Percentiles rank a stretch among this genome's conserved stretches.
Conservation (phyloP, 2,113 vertebrate genomes). For the Notiomystis cincta region DNA sequence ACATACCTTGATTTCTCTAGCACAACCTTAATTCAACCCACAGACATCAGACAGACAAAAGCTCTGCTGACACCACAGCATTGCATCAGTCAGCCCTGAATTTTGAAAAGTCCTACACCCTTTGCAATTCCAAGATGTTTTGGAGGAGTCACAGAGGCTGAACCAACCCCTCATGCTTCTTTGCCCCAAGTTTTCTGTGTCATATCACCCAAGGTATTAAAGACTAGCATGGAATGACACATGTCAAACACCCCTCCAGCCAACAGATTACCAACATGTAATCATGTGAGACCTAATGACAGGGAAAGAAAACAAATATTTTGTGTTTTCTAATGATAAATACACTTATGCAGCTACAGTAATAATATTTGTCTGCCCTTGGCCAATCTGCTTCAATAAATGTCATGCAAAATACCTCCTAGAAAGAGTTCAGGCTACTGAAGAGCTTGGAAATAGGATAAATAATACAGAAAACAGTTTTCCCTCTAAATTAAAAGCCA, state of each 20-base stretch:
- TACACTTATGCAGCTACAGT: accelerated
- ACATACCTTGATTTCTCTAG: not conserved
- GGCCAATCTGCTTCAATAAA: not conserved
- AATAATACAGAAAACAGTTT: not conserved
- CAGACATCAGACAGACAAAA: not conserved
- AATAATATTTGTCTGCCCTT: not conserved
- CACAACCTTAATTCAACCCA: not conserved
- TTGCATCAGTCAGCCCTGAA: not conserved
- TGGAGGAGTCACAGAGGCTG: not conserved
- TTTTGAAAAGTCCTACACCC: not conserved
- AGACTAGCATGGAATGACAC: not conserved
- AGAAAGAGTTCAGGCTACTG: not conserved
- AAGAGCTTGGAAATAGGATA: not conserved
- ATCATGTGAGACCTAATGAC: not conserved
- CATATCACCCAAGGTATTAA: not conserved
- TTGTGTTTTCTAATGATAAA: not conserved
- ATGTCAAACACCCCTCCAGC: not conserved
- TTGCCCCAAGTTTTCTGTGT: not conserved
- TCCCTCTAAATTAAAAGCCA: not conserved
- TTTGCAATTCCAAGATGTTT: not conserved
- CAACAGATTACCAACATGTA: not conserved
- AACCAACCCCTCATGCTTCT: not conserved
- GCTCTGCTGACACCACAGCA: not conserved
- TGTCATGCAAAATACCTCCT: not conserved
- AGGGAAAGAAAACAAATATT: not conserved